Base-by-base conservation (phyloP, 2,888 invertebrate genomes). In the Lepidochrysops patricia region DNA sequence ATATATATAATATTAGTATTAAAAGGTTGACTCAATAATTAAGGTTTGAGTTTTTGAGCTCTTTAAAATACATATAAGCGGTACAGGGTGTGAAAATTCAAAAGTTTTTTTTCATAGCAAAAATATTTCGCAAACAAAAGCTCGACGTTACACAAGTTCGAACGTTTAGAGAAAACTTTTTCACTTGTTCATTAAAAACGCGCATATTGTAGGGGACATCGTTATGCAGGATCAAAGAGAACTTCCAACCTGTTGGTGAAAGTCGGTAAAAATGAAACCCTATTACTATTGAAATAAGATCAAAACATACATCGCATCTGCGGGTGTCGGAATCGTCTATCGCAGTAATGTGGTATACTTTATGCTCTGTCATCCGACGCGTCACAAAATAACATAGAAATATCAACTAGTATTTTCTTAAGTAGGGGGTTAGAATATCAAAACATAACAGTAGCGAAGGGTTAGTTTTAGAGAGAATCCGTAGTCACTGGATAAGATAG, bases 301-400 rank as follows among this genome's bases (percentile, higher is more conserved):
- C 7, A 7, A 15, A 15, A 37, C 15, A 15, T 37, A 29, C 5
- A 29, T 7, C 7, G 29, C 6, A 6, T 29, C 29, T 3, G 29
- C n/a, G n/a, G n/a, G n/a, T 29, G 6, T 7, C 29, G 29, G 5
- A 29, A 29, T 7, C 29, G 5, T 32, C 48, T 60, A 57, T 60
- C 57, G 43, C 25, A 29, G 50, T 61, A 52, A 60, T 52, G 60
- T 56, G 43, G 35, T 15, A 23, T 23, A 29, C 50, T 57, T 57
- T 61, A 61, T 61, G 43, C 15, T 43, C 6, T 43, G 2, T 19
- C 19, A 43, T 7, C 1, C 19, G 15, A 43, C 43, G 43, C 43
- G 43, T 35, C 13, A 2, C 25, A 23, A 23, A 2, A 26, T 4
- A 52, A 52, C 13, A 29, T 32, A 54, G 27, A 27, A 29, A 54